Evolutionary conservation across 2,113 vertebrate species (phyloP).

Genomic region (Rostratula benghalensis): DNA sequence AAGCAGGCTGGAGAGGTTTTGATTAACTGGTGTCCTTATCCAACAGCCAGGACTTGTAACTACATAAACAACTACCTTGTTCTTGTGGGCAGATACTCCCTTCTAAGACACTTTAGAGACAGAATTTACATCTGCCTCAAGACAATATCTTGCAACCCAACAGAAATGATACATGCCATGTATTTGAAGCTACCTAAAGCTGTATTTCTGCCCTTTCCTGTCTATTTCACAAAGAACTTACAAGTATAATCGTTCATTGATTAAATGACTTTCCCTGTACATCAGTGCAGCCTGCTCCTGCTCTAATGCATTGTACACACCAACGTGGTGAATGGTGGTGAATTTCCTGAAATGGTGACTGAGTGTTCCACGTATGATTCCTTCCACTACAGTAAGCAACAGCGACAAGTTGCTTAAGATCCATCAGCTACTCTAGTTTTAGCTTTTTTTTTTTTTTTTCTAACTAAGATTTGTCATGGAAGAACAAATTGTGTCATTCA

Average conservation of each 20-base stretch:
- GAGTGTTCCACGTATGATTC: neutral
- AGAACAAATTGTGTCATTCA: neutral
- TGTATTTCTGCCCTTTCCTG: neutral
- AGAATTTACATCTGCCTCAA: neutral
- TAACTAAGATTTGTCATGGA: neutral
- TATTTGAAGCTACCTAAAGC: neutral
- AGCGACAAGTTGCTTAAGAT: neutral
- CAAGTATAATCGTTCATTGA: neutral
- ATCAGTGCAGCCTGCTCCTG: neutral
- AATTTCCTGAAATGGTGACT: neutral
- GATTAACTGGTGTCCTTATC: neutral
- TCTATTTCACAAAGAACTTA: neutral
- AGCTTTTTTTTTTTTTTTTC: neutral
- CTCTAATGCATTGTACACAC: fast-evolving
- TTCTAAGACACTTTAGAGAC: neutral
- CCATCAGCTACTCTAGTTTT: neutral
- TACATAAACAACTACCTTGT: neutral
- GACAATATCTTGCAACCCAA: neutral
- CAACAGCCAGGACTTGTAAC: neutral
- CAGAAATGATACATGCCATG: neutral
- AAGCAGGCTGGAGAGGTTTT: neutral
- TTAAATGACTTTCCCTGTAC: neutral
- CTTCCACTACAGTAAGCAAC: neutral
- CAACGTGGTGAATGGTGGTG: too few species aligned
- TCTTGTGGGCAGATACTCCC: neutral